phyloP scores from a whole-genome alignment of 1,140 invertebrate species.

The Drosophila parabipectinata region DNA sequence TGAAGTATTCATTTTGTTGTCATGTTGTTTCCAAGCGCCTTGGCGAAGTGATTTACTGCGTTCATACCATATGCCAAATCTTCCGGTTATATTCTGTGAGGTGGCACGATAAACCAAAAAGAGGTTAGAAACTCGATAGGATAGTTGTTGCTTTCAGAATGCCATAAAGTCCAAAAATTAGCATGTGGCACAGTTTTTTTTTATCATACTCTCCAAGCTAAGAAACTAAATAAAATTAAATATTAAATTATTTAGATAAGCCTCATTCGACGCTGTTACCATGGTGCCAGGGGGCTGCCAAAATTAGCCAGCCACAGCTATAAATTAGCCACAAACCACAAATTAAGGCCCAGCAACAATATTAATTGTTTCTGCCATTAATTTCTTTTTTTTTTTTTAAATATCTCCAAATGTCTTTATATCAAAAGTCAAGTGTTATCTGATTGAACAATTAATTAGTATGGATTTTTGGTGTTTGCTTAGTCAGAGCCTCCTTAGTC shows the following conservation, averaged over 20 bases:
- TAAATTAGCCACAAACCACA: conserved; percentile 53
- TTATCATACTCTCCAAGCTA: too few relatives aligned
- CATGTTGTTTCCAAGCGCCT: conserved; percentile 78
- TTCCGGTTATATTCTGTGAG: conserved; percentile 56
- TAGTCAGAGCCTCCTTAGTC: conserved; percentile 38
- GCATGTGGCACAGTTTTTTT: background rate
- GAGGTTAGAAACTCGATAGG: conserved; percentile 11
- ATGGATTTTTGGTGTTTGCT: conserved; percentile 47
- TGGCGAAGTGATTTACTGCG: conserved; percentile 70
- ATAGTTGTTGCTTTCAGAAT: background rate
- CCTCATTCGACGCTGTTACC: conserved; percentile 10
- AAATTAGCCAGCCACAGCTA: conserved; percentile 63
- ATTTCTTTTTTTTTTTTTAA: conserved; percentile 57
- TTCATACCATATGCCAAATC: conserved; percentile 68
- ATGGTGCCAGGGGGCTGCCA: conserved; percentile 32
- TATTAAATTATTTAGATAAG: background rate
- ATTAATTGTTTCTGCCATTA: conserved; percentile 53
- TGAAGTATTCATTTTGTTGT: conserved; percentile 78
- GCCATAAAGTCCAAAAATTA: conserved; percentile 7
- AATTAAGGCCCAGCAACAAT: conserved; percentile 34
- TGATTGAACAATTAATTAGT: conserved; percentile 79
- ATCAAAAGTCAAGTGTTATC: conserved; percentile 66
- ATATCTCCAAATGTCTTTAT: conserved; percentile 73
- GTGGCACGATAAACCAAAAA: conserved; percentile 25
- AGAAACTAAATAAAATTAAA: background rate